phyloP scores from a whole-genome alignment of 2,113 vertebrate species.

The Pelusios castaneus region DNA sequence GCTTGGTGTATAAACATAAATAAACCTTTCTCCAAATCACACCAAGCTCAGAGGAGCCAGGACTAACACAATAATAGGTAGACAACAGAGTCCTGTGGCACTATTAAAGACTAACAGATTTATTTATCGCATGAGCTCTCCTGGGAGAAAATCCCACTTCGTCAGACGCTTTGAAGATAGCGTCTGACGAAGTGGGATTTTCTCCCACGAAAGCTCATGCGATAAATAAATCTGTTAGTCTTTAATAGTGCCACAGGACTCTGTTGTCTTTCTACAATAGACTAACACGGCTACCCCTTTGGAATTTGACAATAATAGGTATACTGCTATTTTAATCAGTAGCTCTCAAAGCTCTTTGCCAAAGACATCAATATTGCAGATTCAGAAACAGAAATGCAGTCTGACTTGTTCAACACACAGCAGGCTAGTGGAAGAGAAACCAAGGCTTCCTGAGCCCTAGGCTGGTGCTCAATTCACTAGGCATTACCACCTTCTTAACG shows the following conservation, averaged over 20 bases:
- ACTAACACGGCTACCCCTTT: too few relatives aligned
- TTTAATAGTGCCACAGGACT: too few relatives aligned
- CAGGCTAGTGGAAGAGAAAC: background rate
- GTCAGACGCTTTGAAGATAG: too few relatives aligned
- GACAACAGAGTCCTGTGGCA: too few relatives aligned
- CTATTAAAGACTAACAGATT: too few relatives aligned
- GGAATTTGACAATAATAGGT: background rate
- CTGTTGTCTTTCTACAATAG: too few relatives aligned
- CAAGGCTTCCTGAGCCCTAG: background rate
- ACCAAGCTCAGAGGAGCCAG: background rate
- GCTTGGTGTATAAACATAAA: background rate
- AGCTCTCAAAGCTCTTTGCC: background rate
- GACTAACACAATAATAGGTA: background rate
- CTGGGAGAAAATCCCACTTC: too few relatives aligned
- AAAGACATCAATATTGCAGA: background rate
- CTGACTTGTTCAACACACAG: background rate
- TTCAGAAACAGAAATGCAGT: background rate
- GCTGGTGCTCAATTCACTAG: background rate
- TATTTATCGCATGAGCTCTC: too few relatives aligned
- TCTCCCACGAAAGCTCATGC: too few relatives aligned
- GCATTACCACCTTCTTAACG: background rate
- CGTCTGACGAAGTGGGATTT: too few relatives aligned
- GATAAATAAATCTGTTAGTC: too few relatives aligned
- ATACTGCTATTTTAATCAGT: background rate
- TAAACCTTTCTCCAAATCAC: background rate